These are phyloP conservation scores for Ctenopoma kingsleyae DNA, from an alignment of 2,797 vertebrate species.

Conservation along the genomic window DNA sequence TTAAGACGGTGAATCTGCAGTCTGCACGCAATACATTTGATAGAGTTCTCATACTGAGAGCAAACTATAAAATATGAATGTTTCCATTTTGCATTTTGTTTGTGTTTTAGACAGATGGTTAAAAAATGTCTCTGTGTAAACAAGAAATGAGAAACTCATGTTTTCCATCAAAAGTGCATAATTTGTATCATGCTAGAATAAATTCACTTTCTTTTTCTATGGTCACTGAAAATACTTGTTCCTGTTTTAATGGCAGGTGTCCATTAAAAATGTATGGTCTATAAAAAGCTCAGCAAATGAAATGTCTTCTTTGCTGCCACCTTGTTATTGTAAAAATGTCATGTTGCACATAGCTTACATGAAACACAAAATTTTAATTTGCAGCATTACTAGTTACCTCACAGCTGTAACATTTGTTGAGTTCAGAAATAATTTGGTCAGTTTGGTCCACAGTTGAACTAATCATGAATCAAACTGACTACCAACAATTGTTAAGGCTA, in stretches of 20 bases:
- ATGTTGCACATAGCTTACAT: neutral
- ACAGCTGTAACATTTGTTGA: neutral
- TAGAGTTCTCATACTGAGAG: conserved; percentile 27
- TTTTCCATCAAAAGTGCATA: conserved; percentile 16
- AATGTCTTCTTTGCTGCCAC: neutral
- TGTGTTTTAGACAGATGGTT: conserved; percentile 23
- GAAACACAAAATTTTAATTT: neutral
- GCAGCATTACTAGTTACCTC: neutral
- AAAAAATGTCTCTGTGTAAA: conserved; percentile 26
- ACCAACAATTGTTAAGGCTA: neutral
- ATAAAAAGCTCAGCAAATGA: neutral
- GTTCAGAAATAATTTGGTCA: neutral
- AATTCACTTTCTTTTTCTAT: neutral
- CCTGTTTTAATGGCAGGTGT: neutral
- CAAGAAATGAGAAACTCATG: conserved; percentile 10
- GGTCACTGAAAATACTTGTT: neutral
- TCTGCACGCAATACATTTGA: conserved; percentile 20
- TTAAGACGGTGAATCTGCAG: neutral
- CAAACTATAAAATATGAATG: conserved; percentile 37
- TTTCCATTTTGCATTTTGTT: conserved; percentile 41
- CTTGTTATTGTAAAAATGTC: neutral
- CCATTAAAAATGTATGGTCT: conserved; percentile 7
- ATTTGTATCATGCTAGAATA: conserved; percentile 2
- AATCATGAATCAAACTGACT: neutral
- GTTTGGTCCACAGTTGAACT: neutral